Conservation (phyloP, 2,888 invertebrate species). For the Drosophila austrosaltans region DNA sequence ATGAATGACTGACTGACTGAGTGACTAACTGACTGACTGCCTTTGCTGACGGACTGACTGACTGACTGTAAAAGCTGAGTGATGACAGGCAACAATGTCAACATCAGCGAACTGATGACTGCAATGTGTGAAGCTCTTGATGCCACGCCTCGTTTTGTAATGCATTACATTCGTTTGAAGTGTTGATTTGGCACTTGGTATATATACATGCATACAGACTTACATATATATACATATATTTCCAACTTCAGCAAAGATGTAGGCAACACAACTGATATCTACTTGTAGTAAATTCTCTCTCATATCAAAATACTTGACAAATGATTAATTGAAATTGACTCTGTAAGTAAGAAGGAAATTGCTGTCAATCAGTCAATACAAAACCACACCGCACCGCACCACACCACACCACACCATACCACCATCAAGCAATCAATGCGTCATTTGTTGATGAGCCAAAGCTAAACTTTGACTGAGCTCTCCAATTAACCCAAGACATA, state of each 20-base stretch:
- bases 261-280: not conserved
- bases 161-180: conserved; percentile 59
- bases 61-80: conserved; percentile 34
- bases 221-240: conserved; percentile 40
- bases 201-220: not conserved
- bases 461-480: conserved; percentile 60
- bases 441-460: conserved; percentile 74
- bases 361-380: conserved; percentile 69
- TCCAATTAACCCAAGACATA: conserved; percentile 67
- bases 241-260: conserved; percentile 35
- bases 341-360: conserved; percentile 67
- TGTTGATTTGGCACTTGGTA: conserved; percentile 63
- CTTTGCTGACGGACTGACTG: conserved; percentile 11
- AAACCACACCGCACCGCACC: conserved; percentile 3
- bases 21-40: conserved; percentile 18
- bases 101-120: conserved; percentile 61
- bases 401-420: not conserved
- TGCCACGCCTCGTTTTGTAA: conserved; percentile 54
- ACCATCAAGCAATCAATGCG: conserved; percentile 36
- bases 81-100: conserved; percentile 13
- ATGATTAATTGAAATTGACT: conserved; percentile 80
- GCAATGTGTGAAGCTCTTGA: conserved; percentile 21
- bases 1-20: conserved; percentile 29
- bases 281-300: conserved; percentile 71
- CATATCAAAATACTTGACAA: conserved; percentile 77